A percentile compares a stretch with the other conserved stretches of the same genome.
Evolutionary conservation across 2,888 invertebrate genomes (phyloP).

Genomic region (Cheilosia scutellata): DNA sequence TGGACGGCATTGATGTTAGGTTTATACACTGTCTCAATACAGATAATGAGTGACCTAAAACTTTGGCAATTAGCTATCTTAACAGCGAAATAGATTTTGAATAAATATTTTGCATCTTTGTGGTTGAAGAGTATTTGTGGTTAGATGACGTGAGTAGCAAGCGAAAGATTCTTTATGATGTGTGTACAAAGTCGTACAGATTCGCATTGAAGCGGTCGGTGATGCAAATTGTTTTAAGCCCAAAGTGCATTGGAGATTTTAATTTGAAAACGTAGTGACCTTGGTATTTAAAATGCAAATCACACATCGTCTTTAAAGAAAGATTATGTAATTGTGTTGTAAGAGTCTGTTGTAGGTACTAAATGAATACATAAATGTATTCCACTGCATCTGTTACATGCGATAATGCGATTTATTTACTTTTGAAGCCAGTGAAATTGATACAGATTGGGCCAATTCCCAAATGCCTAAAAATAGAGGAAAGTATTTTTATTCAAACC

Average conservation of each 20-base stretch:
- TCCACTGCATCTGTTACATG: neutral
- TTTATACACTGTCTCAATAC: slow-evolving; percentile 1
- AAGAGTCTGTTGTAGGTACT: neutral
- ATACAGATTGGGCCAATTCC: too few relatives aligned
- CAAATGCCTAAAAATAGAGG: too few relatives aligned
- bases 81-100: neutral
- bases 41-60: slow-evolving; percentile 34
- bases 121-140: neutral
- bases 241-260: slow-evolving; percentile 5
- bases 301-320: neutral
- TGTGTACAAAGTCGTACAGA: neutral
- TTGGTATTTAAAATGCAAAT: slow-evolving; percentile 7
- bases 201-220: neutral
- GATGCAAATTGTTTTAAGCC: slow-evolving; percentile 1
- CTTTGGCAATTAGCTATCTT: slow-evolving; percentile 21
- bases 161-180: neutral
- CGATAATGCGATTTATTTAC: too few relatives aligned
- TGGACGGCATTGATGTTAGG: neutral
- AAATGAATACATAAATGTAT: neutral
- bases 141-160: neutral
- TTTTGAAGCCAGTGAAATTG: too few relatives aligned
- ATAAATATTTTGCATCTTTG: slow-evolving; percentile 10
- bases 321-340: neutral
- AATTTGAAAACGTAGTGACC: neutral
- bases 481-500: too few relatives aligned